Base-by-base conservation (phyloP, 2,797 vertebrate species). In the Sebastes dallii region DNA sequence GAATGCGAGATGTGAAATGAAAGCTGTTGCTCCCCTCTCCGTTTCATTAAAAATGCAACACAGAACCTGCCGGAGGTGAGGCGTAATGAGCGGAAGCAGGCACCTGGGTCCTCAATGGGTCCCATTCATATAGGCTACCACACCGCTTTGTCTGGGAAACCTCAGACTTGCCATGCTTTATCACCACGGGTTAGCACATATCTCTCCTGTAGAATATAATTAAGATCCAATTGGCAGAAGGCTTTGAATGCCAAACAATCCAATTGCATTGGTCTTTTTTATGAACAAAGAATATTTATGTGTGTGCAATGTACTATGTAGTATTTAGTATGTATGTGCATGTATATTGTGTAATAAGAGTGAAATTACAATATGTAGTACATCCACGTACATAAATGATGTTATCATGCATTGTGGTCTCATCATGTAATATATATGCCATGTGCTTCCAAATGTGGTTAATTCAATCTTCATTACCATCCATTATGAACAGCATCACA, bases 21-120 rank as follows among this genome's bases (percentile, higher is more conserved):
- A 89, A 86, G 72, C 78, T 72, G 73, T 81, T 79, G 81, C 77
- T 82, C 75, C 60, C 80, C 64, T 68, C 62, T 76, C 84, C 30
- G 24, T 87, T 75, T 80, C 80, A 93, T 93, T 86, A 90, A 87
- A 91, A 90, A 89, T 92, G 80, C 74, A 93, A 80, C 77, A 78
- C 46, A 76, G 81, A 67, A 36, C 76, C 75, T 81, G 84, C 81
- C 22, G 61, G 80, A 86, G 87, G 88, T 91, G 76, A 80, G 70
- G 64, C 4, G 59, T 87, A 91, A 91, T 86, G 83, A 90, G 84
- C n/a, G 20, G 72, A 80, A 83, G 61, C 73, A 69, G 81, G 68
- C 58, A 81, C 67, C 83, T 80, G 78, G 77, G 79, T 59, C 78
- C 73, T 85, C 74, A 20, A 2, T 66, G 62, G 80, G 11, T 69